These are phyloP conservation scores for Procapra przewalskii DNA, from an alignment of 2,113 vertebrate genomes.

Conservation along the genomic window DNA sequence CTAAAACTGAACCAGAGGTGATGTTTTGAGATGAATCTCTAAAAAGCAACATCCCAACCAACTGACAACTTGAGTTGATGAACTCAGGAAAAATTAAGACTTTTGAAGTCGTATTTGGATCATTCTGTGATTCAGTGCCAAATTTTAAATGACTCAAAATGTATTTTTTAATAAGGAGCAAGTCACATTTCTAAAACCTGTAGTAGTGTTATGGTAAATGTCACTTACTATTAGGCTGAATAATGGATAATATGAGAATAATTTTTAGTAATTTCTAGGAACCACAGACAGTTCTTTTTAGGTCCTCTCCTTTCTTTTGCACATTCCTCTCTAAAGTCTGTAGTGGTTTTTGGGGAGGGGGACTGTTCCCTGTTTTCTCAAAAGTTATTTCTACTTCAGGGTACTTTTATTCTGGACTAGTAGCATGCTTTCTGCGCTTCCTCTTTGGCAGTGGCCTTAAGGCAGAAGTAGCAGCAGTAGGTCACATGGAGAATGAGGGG, in stretches of 20 bases:
- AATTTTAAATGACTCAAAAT: conserved; percentile 40
- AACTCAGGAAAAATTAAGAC: conserved; percentile 56
- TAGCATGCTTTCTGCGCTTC: conserved; percentile 8
- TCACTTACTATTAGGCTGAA: conserved; percentile 14
- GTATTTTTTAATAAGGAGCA: conserved; percentile 28
- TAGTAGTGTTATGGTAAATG: neutral
- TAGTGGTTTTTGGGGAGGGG: neutral
- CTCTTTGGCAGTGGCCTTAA: conserved; percentile 18
- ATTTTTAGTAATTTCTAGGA: conserved; percentile 37
- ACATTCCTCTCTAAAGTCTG: neutral
- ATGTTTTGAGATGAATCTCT: neutral
- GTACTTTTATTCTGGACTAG: neutral
- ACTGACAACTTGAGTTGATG: conserved; percentile 54
- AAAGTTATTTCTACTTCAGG: conserved; percentile 18
- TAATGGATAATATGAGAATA: conserved; percentile 2
- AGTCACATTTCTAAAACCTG: conserved; percentile 22
- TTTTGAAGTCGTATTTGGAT: conserved; percentile 1
- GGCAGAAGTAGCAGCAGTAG: neutral
- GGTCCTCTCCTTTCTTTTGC: neutral
- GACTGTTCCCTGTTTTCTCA: neutral
- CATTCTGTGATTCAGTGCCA: conserved; percentile 51
- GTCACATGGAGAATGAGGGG: neutral
- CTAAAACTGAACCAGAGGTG: conserved; percentile 28
- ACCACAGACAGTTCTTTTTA: neutral
- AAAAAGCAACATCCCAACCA: neutral